A percentile compares a stretch with the other conserved stretches of the same genome.
Evolutionary conservation across 2,888 invertebrate species (phyloP).

Genomic region (Petrolisthes cinctipes): DNA sequence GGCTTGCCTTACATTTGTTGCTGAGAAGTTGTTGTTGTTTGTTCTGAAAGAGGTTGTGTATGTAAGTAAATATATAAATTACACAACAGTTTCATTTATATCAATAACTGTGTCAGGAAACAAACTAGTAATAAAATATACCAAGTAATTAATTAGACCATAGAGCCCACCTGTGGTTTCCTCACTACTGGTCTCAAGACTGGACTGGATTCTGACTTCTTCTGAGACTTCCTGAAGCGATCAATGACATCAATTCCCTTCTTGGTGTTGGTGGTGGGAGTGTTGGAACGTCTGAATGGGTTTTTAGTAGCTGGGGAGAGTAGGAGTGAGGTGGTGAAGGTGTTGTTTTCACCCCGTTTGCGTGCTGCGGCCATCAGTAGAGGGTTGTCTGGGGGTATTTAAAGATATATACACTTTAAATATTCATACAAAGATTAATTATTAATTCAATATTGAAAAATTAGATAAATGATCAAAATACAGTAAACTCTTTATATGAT

Average conservation of each 20-base stretch:
- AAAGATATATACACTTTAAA: neutral
- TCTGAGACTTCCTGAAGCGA: conserved; percentile 43
- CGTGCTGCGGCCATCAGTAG: conserved; percentile 43
- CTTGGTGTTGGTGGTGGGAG: conserved; percentile 10
- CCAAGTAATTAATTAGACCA: neutral
- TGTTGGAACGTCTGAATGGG: conserved; percentile 45
- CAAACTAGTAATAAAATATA: neutral
- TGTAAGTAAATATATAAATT: neutral
- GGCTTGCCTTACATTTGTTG: neutral
- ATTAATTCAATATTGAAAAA: too few species aligned
- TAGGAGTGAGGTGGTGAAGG: neutral
- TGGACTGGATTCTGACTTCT: conserved; percentile 30
- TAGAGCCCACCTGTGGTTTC: conserved; percentile 38
- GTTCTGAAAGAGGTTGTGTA: neutral
- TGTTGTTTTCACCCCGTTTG: conserved; percentile 3
- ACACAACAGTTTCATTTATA: neutral
- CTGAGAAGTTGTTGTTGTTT: neutral
- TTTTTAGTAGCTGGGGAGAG: conserved; percentile 32
- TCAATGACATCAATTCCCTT: conserved; percentile 48
- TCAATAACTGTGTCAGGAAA: neutral
- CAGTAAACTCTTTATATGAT: too few species aligned
- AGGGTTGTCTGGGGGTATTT: conserved; percentile 47
- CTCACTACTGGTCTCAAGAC: conserved; percentile 46
- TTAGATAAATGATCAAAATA: too few species aligned
- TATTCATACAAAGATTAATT: too few species aligned